Evolutionary conservation across 1,140 invertebrate genomes (phyloP).

Genomic region (Sitodiplosis mosellana): DNA sequence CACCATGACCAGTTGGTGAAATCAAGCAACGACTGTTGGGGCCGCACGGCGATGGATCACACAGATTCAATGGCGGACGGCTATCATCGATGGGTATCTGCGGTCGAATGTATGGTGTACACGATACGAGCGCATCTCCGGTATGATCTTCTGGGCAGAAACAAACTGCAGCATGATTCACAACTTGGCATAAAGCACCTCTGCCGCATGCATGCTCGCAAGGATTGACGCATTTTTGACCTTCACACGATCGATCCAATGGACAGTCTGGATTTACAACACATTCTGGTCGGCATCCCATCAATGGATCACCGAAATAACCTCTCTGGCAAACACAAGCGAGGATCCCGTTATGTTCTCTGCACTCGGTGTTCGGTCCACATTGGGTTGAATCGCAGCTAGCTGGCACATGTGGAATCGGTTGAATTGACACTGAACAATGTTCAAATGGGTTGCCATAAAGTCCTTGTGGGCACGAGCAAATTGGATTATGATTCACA

Average conservation of each 20-base stretch:
- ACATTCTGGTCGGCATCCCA: conserved; percentile 58
- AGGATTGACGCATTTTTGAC: conserved; percentile 62
- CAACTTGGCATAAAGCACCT: conserved; percentile 50
- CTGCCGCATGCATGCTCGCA: conserved; percentile 58
- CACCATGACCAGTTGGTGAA: conserved; percentile 45
- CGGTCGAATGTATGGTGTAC: conserved; percentile 30
- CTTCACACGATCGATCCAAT: conserved; percentile 46
- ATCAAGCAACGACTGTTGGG: conserved; percentile 57
- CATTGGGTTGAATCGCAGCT: conserved; percentile 50
- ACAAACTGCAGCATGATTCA: conserved; percentile 63
- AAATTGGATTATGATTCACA: conserved; percentile 57
- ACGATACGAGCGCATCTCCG: conserved; percentile 63
- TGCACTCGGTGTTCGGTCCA: conserved; percentile 56
- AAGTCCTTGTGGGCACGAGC: conserved; percentile 48
- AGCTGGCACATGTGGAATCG: conserved; percentile 28
- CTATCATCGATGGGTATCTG: conserved; percentile 20
- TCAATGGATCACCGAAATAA: conserved; percentile 53
- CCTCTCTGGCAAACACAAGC: conserved; percentile 43
- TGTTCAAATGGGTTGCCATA: conserved; percentile 68
- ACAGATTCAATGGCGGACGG: conserved; percentile 30
- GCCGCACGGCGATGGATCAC: conserved; percentile 60
- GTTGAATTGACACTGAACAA: conserved; percentile 33
- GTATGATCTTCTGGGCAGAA: conserved; percentile 48
- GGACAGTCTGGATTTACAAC: conserved; percentile 59
- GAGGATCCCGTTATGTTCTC: conserved; percentile 33